Evolutionary conservation across 2,797 vertebrate species (phyloP).

Genomic region (Hemibagrus guttatus): DNA sequence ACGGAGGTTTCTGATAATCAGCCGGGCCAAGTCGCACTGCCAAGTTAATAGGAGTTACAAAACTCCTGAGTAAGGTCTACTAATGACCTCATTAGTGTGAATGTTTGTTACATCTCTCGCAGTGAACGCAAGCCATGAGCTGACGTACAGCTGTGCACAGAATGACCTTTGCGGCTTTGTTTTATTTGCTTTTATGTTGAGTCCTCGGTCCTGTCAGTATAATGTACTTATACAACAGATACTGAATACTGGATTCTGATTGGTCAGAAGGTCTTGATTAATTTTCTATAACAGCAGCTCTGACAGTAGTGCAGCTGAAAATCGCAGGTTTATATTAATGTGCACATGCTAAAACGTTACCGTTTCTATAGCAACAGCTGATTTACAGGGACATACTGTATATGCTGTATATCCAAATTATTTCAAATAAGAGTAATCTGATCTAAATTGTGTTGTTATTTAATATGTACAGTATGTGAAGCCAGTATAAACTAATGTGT

Average conservation of each 20-base stretch:
- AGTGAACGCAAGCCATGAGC: background rate
- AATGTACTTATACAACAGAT: background rate
- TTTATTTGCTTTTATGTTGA: background rate
- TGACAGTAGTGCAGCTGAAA: background rate
- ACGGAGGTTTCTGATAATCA: conserved; percentile 28
- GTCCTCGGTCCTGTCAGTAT: background rate
- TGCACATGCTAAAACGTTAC: background rate
- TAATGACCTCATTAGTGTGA: conserved; percentile 2
- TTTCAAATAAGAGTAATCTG: background rate
- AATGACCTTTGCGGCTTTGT: background rate
- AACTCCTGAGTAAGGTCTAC: conserved; percentile 1
- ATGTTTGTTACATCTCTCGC: background rate
- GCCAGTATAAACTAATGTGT: background rate
- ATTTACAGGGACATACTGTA: background rate
- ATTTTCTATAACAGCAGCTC: background rate
- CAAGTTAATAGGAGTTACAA: conserved; percentile 21
- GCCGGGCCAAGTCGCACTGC: background rate
- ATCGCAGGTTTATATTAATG: background rate
- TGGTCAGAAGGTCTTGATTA: background rate
- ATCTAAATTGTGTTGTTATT: background rate
- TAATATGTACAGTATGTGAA: background rate
- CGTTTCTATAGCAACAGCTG: background rate
- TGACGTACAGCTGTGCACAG: conserved; percentile 17
- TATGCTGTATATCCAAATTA: background rate
- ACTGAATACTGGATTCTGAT: background rate